Base-by-base conservation (phyloP, 2,113 vertebrate species). In the Camelus bactrianus region DNA sequence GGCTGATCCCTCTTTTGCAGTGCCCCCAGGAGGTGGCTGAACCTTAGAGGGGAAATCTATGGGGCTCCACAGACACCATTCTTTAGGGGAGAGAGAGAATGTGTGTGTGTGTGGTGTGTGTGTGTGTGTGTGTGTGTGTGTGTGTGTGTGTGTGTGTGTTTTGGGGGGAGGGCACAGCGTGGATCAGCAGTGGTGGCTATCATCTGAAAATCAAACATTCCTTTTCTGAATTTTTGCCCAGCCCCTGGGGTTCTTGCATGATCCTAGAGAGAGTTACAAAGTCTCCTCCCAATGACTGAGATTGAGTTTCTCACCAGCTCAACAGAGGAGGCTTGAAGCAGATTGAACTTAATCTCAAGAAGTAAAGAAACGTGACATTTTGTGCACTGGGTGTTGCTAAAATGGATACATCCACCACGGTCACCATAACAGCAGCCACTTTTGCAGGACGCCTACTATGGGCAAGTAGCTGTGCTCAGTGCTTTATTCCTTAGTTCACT, bases 321-420 rank as follows among this genome's bases (percentile, higher is more conserved):
- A 60, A 32, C 14, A 15, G n/a, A 81, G 60, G 24, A 12, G 24
- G 11, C 72, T 81, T 64, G 76, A n/a, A 82, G n/a, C 56, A 30
- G 67, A 56, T 54, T 82, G 65, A 89, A 17, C 32, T 50, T 65
- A 7, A 60, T 73, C 35, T 56, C 1, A 1, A 70, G 38, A 92
- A 70, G 64, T 88, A 83, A 38, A 94, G 80, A 82, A 87, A 70
- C 13, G 19, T 64, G 84, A 10, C 22, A 16, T 54, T 93, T 79
- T 83, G 82, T 52, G 35, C 5, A 38, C 6, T 54, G 81, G 75
- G 14, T 56, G 19, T 52, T 64, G 28, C 28, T 42, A 42, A 92
- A 60, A 26, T 22, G 46, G 28, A 7, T 11, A 3, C 22, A 19
- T 10, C n/a, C 17, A 32, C 30, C 14, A 0, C 5, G 65, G 22